Percentiles rank a stretch among this genome's conserved stretches.
Conservation (phyloP, 92 coral and sea anemone genomes). For the Bergia sp. region DNA sequence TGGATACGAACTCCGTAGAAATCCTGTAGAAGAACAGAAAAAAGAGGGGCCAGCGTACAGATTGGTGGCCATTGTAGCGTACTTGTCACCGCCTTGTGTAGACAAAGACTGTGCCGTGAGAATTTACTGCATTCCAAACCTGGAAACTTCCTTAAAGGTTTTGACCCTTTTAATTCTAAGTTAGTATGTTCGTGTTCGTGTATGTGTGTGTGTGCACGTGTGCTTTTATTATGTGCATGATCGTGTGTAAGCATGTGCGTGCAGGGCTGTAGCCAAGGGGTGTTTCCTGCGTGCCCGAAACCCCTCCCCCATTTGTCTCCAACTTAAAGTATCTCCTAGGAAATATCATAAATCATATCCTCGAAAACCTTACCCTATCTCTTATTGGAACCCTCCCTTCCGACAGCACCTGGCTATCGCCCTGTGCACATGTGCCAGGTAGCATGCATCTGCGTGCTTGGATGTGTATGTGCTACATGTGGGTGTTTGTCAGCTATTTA, state of each 20-base stretch:
- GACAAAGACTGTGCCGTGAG: constrained; percentile 24
- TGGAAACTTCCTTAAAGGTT: constrained; percentile 20
- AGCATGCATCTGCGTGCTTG: too few relatives aligned
- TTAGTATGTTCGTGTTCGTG: not conserved
- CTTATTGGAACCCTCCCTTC: too few relatives aligned
- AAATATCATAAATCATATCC: too few relatives aligned
- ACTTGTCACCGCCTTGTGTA: constrained; percentile 17
- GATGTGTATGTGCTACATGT: too few relatives aligned
- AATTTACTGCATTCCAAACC: constrained; percentile 19
- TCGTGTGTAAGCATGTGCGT: too few relatives aligned
- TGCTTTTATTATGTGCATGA: not conserved
- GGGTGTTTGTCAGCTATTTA: not conserved
- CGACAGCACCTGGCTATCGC: too few relatives aligned
- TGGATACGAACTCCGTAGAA: not conserved
- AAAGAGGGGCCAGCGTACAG: not conserved
- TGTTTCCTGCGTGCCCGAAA: too few relatives aligned
- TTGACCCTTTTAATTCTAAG: not conserved
- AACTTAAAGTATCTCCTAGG: too few relatives aligned
- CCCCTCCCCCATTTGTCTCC: too few relatives aligned
- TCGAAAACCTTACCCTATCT: too few relatives aligned
- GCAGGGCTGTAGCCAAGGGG: too few relatives aligned
- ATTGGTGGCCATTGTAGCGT: constrained; percentile 10
- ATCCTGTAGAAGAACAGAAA: not conserved
- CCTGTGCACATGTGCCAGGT: too few relatives aligned
- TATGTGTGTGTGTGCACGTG: not conserved